These are phyloP conservation scores for Macrobrachium rosenbergii DNA, from an alignment of 1,140 invertebrate genomes.

Conservation along the genomic window DNA sequence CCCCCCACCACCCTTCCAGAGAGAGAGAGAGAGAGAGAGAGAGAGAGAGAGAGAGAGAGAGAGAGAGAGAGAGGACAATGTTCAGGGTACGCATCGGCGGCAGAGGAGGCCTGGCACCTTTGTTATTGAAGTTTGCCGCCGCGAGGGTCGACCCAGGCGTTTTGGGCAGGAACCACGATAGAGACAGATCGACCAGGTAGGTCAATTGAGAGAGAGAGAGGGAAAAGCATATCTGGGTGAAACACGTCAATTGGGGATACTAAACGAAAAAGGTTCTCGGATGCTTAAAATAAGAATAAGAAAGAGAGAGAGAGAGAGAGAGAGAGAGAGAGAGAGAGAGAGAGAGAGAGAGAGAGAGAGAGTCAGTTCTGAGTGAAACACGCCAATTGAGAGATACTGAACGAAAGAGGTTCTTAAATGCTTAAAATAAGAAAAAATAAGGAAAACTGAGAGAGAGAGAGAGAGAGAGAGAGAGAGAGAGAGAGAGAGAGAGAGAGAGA, in stretches of 20 bases:
- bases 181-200: too few species aligned
- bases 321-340: constrained; percentile 12
- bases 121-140: too few species aligned
- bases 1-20: too few species aligned
- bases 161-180: too few species aligned
- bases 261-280: neutral
- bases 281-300: neutral
- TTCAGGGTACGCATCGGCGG: too few species aligned
- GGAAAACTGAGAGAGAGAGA: too few species aligned
- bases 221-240: neutral
- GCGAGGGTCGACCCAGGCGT: too few species aligned
- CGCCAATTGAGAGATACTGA: neutral
- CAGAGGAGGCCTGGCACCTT: too few species aligned
- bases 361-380: neutral
- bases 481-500: neutral
- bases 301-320: neutral
- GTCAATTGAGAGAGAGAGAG: constrained; percentile 4
- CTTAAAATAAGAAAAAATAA: neutral
- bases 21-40: too few species aligned
- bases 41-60: too few species aligned
- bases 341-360: neutral
- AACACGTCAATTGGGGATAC: neutral
- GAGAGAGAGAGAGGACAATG: too few species aligned
- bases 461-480: neutral
- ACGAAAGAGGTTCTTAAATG: too few species aligned